Evolutionary conservation across 2,888 invertebrate genomes (phyloP), one percentile per base, ranked within the genome.

Genomic region (Cecidostiba fungosa): DNA sequence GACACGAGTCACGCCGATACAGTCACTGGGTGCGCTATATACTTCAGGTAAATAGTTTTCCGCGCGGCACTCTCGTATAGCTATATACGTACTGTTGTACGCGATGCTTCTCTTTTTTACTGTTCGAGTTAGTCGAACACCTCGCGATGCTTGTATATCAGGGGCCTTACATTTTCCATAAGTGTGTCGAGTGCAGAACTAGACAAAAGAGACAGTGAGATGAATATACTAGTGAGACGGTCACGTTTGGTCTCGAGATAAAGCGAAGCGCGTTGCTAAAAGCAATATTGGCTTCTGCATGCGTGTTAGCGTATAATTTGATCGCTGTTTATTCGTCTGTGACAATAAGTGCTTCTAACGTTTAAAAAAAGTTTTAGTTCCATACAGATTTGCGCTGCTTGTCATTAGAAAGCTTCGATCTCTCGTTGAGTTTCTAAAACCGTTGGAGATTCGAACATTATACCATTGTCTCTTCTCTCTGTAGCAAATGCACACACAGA

Each of bases 351-450:
- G n/a, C n/a, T n/a, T n/a, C n/a, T n/a, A n/a, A n/a, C n/a, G n/a
- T n/a, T n/a, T n/a, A n/a, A n/a, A n/a, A n/a, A n/a, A n/a, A n/a
- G n/a, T n/a, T n/a, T n/a, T n/a, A n/a, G n/a, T n/a, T n/a, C n/a
- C n/a, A n/a, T n/a, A n/a, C n/a, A n/a, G n/a, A 87, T 86, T 84
- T 78, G 82, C 84, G 78, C 47, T 77, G 69, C 84, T 73, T 84
- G 84, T 84, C 84, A 86, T 86, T 84, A 12, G 69, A 62, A 66
- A 86, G 84, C 84, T 86, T 84, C 77, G 84, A 86, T 86, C 83
- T 80, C 59, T 19, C 26, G 6, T 19, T n/a, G 29, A 23, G 62
- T 36, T 77, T 54, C 47, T 4, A 66, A 84, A 86, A 73, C 77
- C 84, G 84, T 80, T 29, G 36, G 80, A 80, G 36, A 73, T 72